A percentile compares a stretch with the other conserved stretches of the same genome.
Evolutionary conservation across 2,797 vertebrate species (phyloP).

Genomic region (Crax fasciolata): DNA sequence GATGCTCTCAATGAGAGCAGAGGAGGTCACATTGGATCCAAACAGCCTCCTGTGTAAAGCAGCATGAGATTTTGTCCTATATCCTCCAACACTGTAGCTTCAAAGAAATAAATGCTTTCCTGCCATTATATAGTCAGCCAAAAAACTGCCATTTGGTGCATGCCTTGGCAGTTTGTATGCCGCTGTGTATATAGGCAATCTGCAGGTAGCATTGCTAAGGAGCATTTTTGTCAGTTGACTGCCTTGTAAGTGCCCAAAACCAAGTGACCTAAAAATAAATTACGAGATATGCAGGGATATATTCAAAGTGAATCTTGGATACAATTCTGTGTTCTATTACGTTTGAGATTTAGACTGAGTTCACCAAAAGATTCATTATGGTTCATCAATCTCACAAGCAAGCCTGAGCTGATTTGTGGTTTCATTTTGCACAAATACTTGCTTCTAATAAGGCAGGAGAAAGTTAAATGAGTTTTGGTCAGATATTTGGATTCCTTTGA

Average conservation of each 20-base stretch:
- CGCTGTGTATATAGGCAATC: neutral
- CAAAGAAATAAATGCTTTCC: neutral
- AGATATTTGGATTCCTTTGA: conserved; percentile 54
- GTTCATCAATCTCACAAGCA: conserved; percentile 42
- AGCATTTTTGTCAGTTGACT: neutral
- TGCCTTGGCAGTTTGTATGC: neutral
- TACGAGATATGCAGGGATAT: neutral
- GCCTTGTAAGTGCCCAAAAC: neutral
- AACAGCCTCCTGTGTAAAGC: neutral
- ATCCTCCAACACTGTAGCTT: neutral
- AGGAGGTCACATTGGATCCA: fast-evolving
- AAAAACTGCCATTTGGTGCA: neutral
- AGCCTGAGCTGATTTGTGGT: conserved; percentile 50
- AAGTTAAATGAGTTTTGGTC: conserved; percentile 63
- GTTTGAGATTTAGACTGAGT: conserved; percentile 33
- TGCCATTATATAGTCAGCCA: neutral
- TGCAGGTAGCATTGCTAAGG: neutral
- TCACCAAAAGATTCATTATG: neutral
- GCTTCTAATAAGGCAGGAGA: conserved; percentile 32
- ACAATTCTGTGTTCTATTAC: conserved; percentile 32
- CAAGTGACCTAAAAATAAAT: conserved; percentile 3
- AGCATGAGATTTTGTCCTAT: neutral
- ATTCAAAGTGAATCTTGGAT: neutral
- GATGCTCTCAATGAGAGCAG: neutral
- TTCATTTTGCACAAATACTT: conserved; percentile 51